Conservation (phyloP, 2,797 vertebrate genomes). For the Sebastiscus tertius region DNA sequence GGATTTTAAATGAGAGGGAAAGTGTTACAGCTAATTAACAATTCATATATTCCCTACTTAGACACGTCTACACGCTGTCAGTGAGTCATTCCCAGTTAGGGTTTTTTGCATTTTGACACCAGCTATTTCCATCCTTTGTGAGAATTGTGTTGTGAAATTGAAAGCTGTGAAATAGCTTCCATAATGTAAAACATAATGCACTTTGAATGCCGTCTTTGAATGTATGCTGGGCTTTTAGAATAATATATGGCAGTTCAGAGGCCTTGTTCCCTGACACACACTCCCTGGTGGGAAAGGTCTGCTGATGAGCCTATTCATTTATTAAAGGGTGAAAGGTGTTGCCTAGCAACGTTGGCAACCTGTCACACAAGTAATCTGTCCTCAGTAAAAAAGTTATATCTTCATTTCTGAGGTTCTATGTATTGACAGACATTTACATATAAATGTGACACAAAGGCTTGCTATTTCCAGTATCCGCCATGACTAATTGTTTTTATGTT, state of each 20-base stretch:
- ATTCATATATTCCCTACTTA: conserved; percentile 37
- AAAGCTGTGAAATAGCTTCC: conserved; percentile 23
- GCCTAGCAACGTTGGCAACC: conserved; percentile 69
- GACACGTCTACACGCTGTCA: conserved; percentile 19
- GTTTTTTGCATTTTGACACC: conserved; percentile 49
- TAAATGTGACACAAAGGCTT: conserved; percentile 66
- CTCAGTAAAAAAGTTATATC: conserved; percentile 36
- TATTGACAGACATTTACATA: conserved; percentile 36
- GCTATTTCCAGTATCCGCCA: conserved; percentile 56
- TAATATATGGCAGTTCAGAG: conserved; percentile 36
- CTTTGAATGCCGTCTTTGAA: conserved; percentile 22
- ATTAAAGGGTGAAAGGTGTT: conserved; percentile 72
- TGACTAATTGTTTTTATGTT: conserved; percentile 20
- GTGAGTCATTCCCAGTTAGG: conserved; percentile 44
- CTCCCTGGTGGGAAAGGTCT: conserved; percentile 51
- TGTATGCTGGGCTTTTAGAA: conserved; percentile 25
- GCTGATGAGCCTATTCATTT: conserved; percentile 71
- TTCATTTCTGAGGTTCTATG: conserved; percentile 6
- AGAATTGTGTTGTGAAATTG: conserved; percentile 44
- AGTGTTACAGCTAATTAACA: conserved; percentile 59
- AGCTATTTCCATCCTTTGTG: conserved; percentile 52
- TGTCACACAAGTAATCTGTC: conserved; percentile 52
- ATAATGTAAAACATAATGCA: conserved; percentile 34
- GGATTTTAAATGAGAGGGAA: conserved; percentile 11
- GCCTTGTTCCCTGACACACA: conserved; percentile 25